Conservation (phyloP, 2,797 vertebrate species). For the Artibeus lituratus region DNA sequence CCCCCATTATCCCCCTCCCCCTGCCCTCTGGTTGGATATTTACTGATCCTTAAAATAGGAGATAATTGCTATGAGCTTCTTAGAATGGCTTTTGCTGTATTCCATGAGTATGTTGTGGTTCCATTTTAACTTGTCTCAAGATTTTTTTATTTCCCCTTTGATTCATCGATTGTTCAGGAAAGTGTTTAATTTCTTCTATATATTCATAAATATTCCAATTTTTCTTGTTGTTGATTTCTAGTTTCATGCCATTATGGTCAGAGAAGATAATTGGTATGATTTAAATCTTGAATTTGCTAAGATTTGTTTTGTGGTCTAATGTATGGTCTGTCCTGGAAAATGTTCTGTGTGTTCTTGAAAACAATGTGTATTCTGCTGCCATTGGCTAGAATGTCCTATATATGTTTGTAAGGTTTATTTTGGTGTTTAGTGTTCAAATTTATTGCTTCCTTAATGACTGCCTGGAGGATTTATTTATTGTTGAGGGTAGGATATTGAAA, state of each 20-base stretch:
- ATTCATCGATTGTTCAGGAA: neutral
- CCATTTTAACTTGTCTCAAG: neutral
- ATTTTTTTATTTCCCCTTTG: neutral
- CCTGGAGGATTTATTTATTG: neutral
- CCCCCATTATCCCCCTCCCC: no score
- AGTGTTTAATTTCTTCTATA: neutral
- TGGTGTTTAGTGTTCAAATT: neutral
- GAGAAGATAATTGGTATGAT: neutral
- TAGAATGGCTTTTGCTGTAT: neutral
- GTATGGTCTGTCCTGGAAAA: neutral
- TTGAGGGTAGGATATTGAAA: neutral
- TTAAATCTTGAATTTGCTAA: neutral
- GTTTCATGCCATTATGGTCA: neutral
- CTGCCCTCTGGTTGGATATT: no score
- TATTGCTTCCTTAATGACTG: neutral
- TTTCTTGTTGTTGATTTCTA: neutral
- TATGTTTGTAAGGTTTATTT: neutral
- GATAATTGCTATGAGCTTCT: neutral
- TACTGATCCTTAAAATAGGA: neutral
- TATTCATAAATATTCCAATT: neutral
- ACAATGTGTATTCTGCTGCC: neutral
- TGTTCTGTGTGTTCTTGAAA: neutral
- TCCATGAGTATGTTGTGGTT: neutral
- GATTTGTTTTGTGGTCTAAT: neutral
- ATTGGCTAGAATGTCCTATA: neutral